Evolutionary conservation across 1,140 invertebrate genomes (phyloP), one percentile per base, ranked within the genome.

Genomic region (Ctenoplectra terminalis): DNA sequence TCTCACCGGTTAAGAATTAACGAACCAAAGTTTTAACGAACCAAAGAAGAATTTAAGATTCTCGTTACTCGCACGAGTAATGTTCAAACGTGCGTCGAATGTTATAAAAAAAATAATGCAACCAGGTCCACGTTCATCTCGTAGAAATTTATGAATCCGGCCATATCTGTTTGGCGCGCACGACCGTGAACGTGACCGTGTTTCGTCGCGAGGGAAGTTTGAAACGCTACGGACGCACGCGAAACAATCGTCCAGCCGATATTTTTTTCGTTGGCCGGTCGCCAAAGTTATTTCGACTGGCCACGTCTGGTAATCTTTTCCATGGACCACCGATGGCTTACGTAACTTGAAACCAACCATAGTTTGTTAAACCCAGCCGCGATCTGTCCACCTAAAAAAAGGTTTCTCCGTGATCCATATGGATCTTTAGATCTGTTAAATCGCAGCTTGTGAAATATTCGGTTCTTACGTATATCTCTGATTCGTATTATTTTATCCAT

Each of bases 131-230:
- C 61, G 17, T 0, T 17, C 40, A n/a, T 29, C 15, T 17, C 40
- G 40, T 29, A 17, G 50, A 52, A 26, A 54, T 71, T 26, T 20
- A 48, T 26, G 40, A 60, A 71, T 58, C 43, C 3, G 11, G 11
- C 5, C 40, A 20, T 67, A 15, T 46, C 40, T 54, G 31, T 71
- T 60, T 17, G 37, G 17, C n/a, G 43, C n/a, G n/a, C 23, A 43
- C 63, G 80, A 26, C 85, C 70, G 15, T 83, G 83, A 82, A 86
- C 78, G 79, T 84, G 80, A 79, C 75, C 80, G 50, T 70, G 29
- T 50, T 54, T 23, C 43, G 43, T 8, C 17, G 56, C 23, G 37
- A 66, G 15, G 5, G 15, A 37, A 40, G n/a, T 11, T 56, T 15
- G 29, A 71, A 50, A 20, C 9, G 9, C 23, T n/a, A 56, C 60